phyloP scores from a whole-genome alignment of 2,113 vertebrate species.

The Psittacula cyanocephala region DNA sequence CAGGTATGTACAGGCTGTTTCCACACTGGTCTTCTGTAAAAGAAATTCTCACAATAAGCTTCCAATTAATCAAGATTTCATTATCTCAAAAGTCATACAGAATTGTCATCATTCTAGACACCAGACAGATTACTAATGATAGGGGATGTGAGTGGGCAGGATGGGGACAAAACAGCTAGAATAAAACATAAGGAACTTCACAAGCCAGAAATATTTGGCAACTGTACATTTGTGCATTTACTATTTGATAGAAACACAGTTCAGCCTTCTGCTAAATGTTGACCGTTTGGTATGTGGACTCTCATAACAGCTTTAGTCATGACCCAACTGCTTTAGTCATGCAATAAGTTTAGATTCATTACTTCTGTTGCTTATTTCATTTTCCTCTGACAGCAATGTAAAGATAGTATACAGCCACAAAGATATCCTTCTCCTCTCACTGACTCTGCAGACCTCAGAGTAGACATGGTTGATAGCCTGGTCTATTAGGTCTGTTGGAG shows the following conservation, averaged over 20 bases:
- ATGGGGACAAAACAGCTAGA: neutral
- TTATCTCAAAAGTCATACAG: neutral
- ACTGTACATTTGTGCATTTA: neutral
- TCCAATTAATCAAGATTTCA: neutral
- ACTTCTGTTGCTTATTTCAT: constrained; percentile 16
- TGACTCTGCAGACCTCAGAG: neutral
- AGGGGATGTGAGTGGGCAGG: constrained; percentile 6
- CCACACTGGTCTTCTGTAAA: neutral
- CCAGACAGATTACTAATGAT: neutral
- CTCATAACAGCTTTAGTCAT: constrained; percentile 28
- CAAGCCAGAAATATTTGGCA: neutral
- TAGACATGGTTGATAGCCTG: accelerated
- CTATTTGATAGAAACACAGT: neutral
- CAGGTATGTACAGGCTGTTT: neutral
- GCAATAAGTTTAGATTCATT: neutral
- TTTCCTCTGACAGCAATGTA: neutral
- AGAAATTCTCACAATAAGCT: neutral
- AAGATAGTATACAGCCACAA: neutral
- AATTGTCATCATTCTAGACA: neutral
- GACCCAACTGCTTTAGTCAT: constrained; percentile 2
- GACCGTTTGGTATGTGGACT: neutral
- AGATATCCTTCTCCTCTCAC: neutral
- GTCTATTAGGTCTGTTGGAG: neutral
- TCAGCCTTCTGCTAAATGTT: neutral
- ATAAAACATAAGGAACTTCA: constrained; percentile 22